Base-by-base conservation (phyloP, 2,113 vertebrate species). In the Hippocampus mohnikei region DNA sequence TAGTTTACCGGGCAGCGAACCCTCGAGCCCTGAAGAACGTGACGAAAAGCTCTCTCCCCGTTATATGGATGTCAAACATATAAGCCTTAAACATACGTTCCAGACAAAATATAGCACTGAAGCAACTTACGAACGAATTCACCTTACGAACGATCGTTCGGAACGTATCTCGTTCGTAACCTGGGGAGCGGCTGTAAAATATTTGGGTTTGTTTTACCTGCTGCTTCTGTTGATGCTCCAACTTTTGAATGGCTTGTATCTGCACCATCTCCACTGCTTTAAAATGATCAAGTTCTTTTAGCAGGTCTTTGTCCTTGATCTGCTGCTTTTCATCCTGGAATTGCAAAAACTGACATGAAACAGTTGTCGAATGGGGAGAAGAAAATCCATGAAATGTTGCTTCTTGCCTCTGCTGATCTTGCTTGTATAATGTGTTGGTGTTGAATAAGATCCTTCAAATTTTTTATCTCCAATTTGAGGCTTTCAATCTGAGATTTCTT, bases 231-330 rank as follows among this genome's bases (percentile, higher is more conserved):
- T 93, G 89, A n/a, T 93, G 89, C 33, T 93, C 88, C 69, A 96
- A 77, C 56, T 86, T 90, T 0, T 92, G 88, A 69, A 94, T 85
- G 66, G 83, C 29, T 63, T 88, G 84, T 0, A 67, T 48, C 20
- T 79, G 82, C 0, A 93, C 91, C 85, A 92, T 94, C 88, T 96
- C 95, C 72, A 96, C 94, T 0, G 93, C 93, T 82, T 95, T 98
- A 89, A 96, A 97, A 1, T 87, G 93, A 23, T 96, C 91, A 87
- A 96, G 88, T 29, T 93, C 91, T 68, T 92, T 93, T 60, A 89
- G 83, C 82, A 95, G 87, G 41, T 95, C 94, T 62, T 92, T 92
- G 52, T 98, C 94, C 85, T 93, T 92, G 29, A 91, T 87, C 85
- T 91, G 93, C 78, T 94, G 94, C 77, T 94, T 94, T 69, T 93